Evolutionary conservation across 2,113 vertebrate genomes (phyloP), one percentile per base, ranked within the genome.

Genomic region (Polyodon spathula): DNA sequence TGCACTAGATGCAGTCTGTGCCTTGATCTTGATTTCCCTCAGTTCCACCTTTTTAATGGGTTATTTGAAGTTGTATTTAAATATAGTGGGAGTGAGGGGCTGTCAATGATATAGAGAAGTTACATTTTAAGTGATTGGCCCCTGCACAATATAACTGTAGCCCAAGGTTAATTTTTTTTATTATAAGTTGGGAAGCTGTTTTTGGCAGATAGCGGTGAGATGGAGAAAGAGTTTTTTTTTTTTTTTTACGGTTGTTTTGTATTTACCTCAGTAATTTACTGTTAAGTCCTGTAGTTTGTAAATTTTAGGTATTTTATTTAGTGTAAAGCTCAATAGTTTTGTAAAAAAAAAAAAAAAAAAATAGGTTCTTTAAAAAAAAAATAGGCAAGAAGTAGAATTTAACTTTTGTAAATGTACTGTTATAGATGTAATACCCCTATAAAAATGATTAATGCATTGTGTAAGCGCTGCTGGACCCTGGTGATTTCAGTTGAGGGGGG

Each of bases 261-360:
- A 80, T 80, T 86, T 88, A 88, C 86, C 86, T 88, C 86, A 88
- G 77, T 76, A 80, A 84, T 88, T 86, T 86, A 84, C 81, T 84
- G 82, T 80, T 73, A 83, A 82, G 73, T 66, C 79, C 64, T 82
- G 78, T 50, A 50, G 48, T 12, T 77, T 80, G 75, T 83, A 84
- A 81, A 73, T 80, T 82, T 82, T 74, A 77, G 69, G 70, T 84
- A 86, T 86, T 88, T 85, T 87, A 80, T 84, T 77, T 74, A 76
- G 76, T 82, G 79, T 82, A 76, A 77, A 83, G 81, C 77, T 77
- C 79, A 63, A 71, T 73, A 67, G 66, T 84, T 88, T 84, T 85
- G 77, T 81, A 79, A 77, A 72, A 72, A 63, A 61, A 40, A 72
- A 67, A 64, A 68, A 67, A 73, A 75, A 80, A 66, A 69, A n/a